phyloP scores from a whole-genome alignment of 1,140 invertebrate genomes.

The Aphelenchoides fujianensis region DNA sequence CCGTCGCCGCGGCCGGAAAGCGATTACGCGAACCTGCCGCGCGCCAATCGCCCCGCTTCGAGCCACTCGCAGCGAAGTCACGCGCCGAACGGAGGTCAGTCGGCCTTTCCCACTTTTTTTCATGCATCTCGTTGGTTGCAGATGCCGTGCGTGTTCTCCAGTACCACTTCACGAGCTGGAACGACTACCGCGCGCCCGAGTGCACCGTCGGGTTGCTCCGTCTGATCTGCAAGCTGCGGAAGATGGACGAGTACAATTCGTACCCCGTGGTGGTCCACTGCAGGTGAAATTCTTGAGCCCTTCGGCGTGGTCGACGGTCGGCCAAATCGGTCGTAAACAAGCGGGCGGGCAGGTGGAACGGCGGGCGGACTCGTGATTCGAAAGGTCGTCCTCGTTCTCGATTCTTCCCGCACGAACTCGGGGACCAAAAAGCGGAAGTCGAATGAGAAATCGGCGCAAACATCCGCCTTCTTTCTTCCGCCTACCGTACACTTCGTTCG shows the following conservation, averaged over 20 bases:
- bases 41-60: conserved; percentile 25
- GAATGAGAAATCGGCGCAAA: too few relatives aligned
- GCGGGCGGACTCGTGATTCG: too few relatives aligned
- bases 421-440: too few relatives aligned
- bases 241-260: conserved; percentile 55
- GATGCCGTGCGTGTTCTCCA: conserved; percentile 41
- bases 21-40: conserved; percentile 54
- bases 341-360: too few relatives aligned
- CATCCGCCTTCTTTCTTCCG: too few relatives aligned
- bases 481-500: too few relatives aligned
- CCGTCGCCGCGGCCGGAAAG: conserved; percentile 35
- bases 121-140: conserved; percentile 17
- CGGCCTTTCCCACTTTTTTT: too few relatives aligned
- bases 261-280: conserved; percentile 58
- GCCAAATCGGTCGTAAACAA: too few relatives aligned
- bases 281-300: conserved; percentile 46
- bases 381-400: too few relatives aligned
- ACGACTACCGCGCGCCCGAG: conserved; percentile 60
- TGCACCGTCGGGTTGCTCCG: conserved; percentile 54
- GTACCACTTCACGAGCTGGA: conserved; percentile 60
- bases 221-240: conserved; percentile 50
- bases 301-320: too few relatives aligned
- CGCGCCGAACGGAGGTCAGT: too few relatives aligned
- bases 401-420: too few relatives aligned
- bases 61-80: conserved; percentile 29